Percentiles rank a stretch among this genome's conserved stretches.
These are phyloP conservation scores for Orthosia incerta DNA, from an alignment of 2,888 invertebrate species.

Conservation along the genomic window DNA sequence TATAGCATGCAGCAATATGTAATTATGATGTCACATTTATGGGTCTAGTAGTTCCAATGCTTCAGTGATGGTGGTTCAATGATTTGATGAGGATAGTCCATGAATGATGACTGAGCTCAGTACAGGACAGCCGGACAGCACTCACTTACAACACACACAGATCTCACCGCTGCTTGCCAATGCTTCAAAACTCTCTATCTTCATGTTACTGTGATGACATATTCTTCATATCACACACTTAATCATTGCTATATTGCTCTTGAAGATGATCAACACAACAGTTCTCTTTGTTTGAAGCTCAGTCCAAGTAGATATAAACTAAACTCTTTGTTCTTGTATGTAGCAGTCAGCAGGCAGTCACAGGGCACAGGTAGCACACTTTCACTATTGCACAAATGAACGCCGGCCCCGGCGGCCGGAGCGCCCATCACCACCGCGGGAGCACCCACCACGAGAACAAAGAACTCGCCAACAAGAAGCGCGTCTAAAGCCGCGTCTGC, in stretches of 20 bases:
- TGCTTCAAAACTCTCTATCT: slow-evolving; percentile 23
- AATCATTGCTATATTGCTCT: slow-evolving; percentile 13
- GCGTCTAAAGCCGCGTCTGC: slow-evolving; percentile 23
- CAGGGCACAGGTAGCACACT: slow-evolving; percentile 69
- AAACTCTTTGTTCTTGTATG: slow-evolving; percentile 71
- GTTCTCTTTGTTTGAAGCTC: slow-evolving; percentile 57
- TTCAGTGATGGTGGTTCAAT: slow-evolving; percentile 10
- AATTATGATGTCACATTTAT: neutral
- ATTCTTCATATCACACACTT: slow-evolving; percentile 34
- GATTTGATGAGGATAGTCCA: slow-evolving; percentile 12
- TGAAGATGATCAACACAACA: slow-evolving; percentile 12
- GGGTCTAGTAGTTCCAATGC: neutral
- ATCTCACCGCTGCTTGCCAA: slow-evolving; percentile 25
- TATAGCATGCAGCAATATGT: slow-evolving; percentile 7
- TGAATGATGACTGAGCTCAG: slow-evolving; percentile 9
- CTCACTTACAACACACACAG: slow-evolving; percentile 45
- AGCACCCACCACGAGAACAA: slow-evolving; percentile 70
- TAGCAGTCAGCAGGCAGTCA: slow-evolving; percentile 55
- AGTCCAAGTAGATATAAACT: slow-evolving; percentile 15
- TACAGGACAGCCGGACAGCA: neutral
- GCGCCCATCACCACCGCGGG: slow-evolving; percentile 45
- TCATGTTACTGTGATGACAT: slow-evolving; percentile 15
- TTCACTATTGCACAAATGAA: slow-evolving; percentile 76
- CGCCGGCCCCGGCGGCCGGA: slow-evolving; percentile 40
- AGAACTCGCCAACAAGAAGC: slow-evolving; percentile 65